A percentile compares a stretch with the other conserved stretches of the same genome.
Evolutionary conservation across 2,113 vertebrate species (phyloP).

Genomic region (Lanius collurio): DNA sequence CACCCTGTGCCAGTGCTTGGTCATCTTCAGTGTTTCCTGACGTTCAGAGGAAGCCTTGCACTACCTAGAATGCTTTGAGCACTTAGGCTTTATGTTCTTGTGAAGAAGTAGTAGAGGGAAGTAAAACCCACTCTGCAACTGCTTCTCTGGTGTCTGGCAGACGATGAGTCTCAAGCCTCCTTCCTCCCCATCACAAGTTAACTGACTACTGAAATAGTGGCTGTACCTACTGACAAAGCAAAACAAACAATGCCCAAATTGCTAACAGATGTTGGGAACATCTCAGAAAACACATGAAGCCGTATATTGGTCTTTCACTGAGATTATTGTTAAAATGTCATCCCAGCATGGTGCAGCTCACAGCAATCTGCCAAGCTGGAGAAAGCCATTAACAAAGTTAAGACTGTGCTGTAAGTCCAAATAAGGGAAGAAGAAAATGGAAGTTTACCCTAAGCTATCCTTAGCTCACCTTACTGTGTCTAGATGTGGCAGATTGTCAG

Average conservation of each 20-base stretch:
- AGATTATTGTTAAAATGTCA: neutral
- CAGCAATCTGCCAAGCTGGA: neutral
- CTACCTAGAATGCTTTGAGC: neutral
- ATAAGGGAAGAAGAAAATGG: slow-evolving; percentile 14
- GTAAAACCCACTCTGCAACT: neutral
- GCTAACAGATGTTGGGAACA: slow-evolving; percentile 4
- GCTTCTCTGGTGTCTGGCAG: neutral
- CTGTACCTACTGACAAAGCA: neutral
- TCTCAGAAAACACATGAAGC: neutral
- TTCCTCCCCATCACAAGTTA: neutral
- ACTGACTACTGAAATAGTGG: neutral
- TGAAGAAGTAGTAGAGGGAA: neutral
- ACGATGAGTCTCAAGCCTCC: neutral
- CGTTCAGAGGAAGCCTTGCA: neutral
- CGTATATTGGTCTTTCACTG: neutral
- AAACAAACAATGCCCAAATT: neutral
- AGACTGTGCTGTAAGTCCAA: neutral
- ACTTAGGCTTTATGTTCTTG: neutral
- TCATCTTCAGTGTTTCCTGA: neutral
- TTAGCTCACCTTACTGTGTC: slow-evolving; percentile 9
- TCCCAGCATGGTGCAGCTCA: neutral
- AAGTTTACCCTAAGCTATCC: slow-evolving; percentile 15
- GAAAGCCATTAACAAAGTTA: neutral
- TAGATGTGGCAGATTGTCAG: neutral
- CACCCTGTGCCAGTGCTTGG: neutral